These are phyloP conservation scores for Eupeodes luniger DNA, from an alignment of 2,888 invertebrate genomes.

Conservation along the genomic window DNA sequence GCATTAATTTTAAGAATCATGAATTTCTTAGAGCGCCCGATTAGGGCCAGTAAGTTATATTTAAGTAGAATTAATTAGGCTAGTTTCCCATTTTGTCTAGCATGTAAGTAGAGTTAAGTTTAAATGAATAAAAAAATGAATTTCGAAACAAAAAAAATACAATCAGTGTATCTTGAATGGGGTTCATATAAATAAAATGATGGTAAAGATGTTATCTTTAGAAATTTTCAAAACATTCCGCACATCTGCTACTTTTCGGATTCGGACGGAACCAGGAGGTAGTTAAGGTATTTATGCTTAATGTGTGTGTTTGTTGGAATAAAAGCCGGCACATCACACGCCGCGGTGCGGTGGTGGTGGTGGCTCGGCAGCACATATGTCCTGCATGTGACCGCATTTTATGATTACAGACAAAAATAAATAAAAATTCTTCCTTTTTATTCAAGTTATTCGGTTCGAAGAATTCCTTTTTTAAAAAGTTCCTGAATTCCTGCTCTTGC, in stretches of 20 bases:
- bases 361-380: conserved; percentile 25
- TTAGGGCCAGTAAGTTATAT: too few species aligned
- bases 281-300: background rate
- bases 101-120: too few species aligned
- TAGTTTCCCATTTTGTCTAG: too few species aligned
- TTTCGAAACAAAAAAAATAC: too few species aligned
- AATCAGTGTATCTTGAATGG: conserved; percentile 27
- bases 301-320: background rate
- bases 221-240: conserved; percentile 3
- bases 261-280: background rate
- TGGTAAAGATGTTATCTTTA: conserved; percentile 41
- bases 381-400: conserved; percentile 53
- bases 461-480: background rate
- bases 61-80: too few species aligned
- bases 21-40: too few species aligned
- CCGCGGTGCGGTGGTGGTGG: too few species aligned
- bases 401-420: background rate
- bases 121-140: too few species aligned
- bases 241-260: conserved; percentile 40
- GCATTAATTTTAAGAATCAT: too few species aligned
- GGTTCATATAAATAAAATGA: conserved; percentile 14
- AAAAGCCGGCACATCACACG: background rate
- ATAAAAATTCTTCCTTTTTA: conserved; percentile 1
- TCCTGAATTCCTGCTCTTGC: conserved; percentile 4
- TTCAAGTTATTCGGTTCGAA: conserved; percentile 32